phyloP scores from a whole-genome alignment of 23 tunicate genomes.

The Halocynthia roretzi region DNA sequence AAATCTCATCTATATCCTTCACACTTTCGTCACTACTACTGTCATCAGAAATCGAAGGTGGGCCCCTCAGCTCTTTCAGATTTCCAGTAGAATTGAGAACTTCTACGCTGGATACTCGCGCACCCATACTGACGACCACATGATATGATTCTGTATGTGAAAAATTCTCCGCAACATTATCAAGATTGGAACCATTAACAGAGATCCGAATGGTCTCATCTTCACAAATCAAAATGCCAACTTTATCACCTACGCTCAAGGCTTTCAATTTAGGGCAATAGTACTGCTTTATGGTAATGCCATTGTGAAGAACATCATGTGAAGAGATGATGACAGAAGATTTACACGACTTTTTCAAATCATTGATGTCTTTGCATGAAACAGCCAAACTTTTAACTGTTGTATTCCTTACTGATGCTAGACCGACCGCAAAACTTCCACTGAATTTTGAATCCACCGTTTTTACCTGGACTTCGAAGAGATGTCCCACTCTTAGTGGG shows the following conservation, averaged over 20 bases:
- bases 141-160: background rate
- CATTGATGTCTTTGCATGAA: background rate
- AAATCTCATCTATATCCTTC: background rate
- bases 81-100: background rate
- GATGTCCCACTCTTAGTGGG: slow-evolving; percentile 1
- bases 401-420: background rate
- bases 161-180: background rate
- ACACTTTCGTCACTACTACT: background rate
- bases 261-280: background rate
- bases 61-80: background rate
- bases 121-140: background rate
- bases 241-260: background rate
- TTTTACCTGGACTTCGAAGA: background rate
- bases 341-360: background rate
- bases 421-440: background rate
- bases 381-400: background rate
- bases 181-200: background rate
- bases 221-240: background rate
- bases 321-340: background rate
- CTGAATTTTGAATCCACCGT: background rate
- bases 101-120: background rate
- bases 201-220: slow-evolving; percentile 1
- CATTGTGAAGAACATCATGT: background rate
- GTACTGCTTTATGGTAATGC: background rate
- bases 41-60: background rate